Evolutionary conservation across 2,888 invertebrate genomes (phyloP).

Genomic region (Hyalella azteca): DNA sequence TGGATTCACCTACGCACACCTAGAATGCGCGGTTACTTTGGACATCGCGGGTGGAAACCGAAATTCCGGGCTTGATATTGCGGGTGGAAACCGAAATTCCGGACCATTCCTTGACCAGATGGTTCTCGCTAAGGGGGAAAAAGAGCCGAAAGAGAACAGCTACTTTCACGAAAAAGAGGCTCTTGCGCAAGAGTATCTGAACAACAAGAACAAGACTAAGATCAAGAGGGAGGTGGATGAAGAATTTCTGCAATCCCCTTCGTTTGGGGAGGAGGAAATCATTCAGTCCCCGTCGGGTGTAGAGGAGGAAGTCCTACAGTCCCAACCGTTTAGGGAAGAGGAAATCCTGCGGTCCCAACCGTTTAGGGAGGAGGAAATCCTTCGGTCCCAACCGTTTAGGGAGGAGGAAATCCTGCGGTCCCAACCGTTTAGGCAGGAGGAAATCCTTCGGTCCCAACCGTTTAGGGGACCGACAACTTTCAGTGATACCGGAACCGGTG

Average conservation of each 20-base stretch:
- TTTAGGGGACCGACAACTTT: background rate
- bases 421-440: background rate
- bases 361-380: too few relatives aligned
- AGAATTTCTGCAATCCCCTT: too few relatives aligned
- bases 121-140: background rate
- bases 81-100: background rate
- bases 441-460: background rate
- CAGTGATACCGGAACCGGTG: background rate
- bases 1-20: slow-evolving; percentile 35
- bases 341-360: too few relatives aligned
- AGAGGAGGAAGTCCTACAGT: too few relatives aligned
- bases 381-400: too few relatives aligned
- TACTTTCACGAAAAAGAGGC: background rate
- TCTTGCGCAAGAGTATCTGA: background rate
- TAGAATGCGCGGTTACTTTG: background rate
- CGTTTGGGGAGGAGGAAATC: too few relatives aligned
- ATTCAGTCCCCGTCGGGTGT: too few relatives aligned
- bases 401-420: background rate
- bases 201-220: background rate
- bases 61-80: background rate
- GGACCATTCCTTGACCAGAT: background rate
- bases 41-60: background rate
- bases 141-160: background rate
- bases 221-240: slow-evolving; percentile 8
- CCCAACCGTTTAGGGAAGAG: too few relatives aligned